A percentile compares a stretch with the other conserved stretches of the same genome.
phyloP scores from a whole-genome alignment of 2,797 vertebrate genomes.

The Mycteria americana region DNA sequence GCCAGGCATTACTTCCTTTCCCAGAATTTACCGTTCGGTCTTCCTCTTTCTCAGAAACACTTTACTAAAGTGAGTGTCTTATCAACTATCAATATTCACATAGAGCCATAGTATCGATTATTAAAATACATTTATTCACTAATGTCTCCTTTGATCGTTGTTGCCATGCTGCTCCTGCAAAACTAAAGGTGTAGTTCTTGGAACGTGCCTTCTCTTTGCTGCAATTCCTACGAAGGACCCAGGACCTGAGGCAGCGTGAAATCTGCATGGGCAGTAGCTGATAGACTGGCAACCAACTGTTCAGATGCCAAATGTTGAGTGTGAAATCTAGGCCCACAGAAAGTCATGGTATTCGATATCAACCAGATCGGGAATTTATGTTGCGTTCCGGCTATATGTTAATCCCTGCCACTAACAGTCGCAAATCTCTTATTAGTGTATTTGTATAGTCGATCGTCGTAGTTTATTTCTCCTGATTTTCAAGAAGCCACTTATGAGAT shows the following conservation, averaged over 20 bases:
- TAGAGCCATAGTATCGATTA: background rate
- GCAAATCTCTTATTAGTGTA: background rate
- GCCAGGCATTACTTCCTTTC: background rate
- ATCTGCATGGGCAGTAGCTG: background rate
- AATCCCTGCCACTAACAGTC: background rate
- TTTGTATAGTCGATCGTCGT: background rate
- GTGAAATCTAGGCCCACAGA: background rate
- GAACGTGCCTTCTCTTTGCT: background rate
- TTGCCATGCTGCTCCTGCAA: background rate
- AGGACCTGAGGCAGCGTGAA: background rate
- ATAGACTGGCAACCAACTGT: background rate
- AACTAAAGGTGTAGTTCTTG: background rate
- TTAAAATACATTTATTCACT: background rate
- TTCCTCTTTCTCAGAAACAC: slow-evolving; percentile 40
- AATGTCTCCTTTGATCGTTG: background rate
- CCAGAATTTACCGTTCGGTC: background rate
- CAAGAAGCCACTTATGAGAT: background rate
- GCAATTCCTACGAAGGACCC: background rate
- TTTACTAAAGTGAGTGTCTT: background rate
- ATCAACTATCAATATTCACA: slow-evolving; percentile 1
- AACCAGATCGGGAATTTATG: background rate
- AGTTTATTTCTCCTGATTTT: background rate
- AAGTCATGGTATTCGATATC: background rate
- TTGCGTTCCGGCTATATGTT: background rate
- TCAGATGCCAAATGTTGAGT: background rate